phyloP scores from a whole-genome alignment of 2,113 vertebrate species.

The Hippocampus zosterae region DNA sequence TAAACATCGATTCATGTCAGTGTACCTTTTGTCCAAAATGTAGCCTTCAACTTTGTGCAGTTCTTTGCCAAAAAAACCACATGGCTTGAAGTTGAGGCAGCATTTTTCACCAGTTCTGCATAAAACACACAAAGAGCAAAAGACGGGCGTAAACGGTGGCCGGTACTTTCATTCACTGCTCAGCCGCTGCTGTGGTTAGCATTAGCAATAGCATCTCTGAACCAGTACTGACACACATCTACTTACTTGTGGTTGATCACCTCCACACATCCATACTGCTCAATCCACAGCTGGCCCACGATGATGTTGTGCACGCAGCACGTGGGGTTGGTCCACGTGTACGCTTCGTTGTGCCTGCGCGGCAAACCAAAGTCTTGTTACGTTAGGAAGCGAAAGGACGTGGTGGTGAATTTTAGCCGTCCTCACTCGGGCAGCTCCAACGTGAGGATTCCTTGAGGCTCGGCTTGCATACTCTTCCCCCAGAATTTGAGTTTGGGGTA shows the following conservation, averaged over 20 bases:
- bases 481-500: conserved; percentile 99
- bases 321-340: conserved; percentile 96
- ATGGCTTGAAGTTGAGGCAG: conserved; percentile 91
- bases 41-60: conserved; percentile 98
- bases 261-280: conserved; percentile 94
- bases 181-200: too few species aligned
- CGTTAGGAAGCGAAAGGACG: not conserved
- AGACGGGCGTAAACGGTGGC: too few species aligned
- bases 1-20: not conserved
- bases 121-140: conserved; percentile 23
- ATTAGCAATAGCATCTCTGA: too few species aligned
- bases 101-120: conserved; percentile 91
- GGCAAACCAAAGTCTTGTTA: not conserved
- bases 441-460: conserved; percentile 95
- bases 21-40: conserved; percentile 95
- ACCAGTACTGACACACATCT: not conserved
- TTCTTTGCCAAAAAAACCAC: conserved; percentile 96
- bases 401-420: not conserved
- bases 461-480: conserved; percentile 98
- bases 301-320: conserved; percentile 99
- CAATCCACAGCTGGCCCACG: conserved; percentile 97
- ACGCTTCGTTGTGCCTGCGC: conserved; percentile 85
- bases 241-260: conserved; percentile 92
- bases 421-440: conserved; percentile 93
- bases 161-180: too few species aligned